Base-by-base conservation (phyloP, 92 coral and sea anemone genomes). In the Montipora capitata region DNA sequence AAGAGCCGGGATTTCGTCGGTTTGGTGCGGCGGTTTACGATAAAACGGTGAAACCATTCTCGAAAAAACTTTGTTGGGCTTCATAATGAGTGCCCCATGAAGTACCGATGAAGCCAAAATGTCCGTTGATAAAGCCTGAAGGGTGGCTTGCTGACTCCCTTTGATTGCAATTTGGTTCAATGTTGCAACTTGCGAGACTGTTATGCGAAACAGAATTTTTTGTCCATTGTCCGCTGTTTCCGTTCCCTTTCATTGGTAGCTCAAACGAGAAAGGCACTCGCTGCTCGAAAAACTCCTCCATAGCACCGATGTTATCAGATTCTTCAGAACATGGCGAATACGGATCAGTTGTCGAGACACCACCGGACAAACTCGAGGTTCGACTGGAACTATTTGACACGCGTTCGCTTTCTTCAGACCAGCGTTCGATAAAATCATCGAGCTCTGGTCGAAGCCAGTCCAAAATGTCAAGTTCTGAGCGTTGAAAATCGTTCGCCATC, bases 391-490 rank as follows among this genome's bases (percentile, higher is more conserved):
- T 85, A 2, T 96, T 90, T 16, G 99, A 92, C 11, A 92, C 65
- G 72, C 94, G 87, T 7, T 96, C 99, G 15, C 98, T 94, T 20
- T 93, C 98, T 62, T 95, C 98, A 4, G 99, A 98, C 96, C 98
- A 92, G 51, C 96, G 94, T 72, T 98, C 99, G 48, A 98, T 92
- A 40, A 98, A 82, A 80, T 96, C 97, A 59, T 98, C 99, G 59
- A 98, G 85, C 70, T 98, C 99, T 4, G 98, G 99, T 2, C 99
- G 99, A 27, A 91, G 71, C 95, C 96, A 95, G 71, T 95, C 96
- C 52, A 98, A 87, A 35, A 95, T 84, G 74, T 96, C 99, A 15
- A 90, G 73, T 40, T 85, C 89, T 0, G 78, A 44, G 44, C 87
- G 87, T 35, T 83, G 88, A 59, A 91, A 74, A 44, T 91, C 91